phyloP scores from a whole-genome alignment of 2,797 vertebrate genomes.

The Trematomus bernacchii region DNA sequence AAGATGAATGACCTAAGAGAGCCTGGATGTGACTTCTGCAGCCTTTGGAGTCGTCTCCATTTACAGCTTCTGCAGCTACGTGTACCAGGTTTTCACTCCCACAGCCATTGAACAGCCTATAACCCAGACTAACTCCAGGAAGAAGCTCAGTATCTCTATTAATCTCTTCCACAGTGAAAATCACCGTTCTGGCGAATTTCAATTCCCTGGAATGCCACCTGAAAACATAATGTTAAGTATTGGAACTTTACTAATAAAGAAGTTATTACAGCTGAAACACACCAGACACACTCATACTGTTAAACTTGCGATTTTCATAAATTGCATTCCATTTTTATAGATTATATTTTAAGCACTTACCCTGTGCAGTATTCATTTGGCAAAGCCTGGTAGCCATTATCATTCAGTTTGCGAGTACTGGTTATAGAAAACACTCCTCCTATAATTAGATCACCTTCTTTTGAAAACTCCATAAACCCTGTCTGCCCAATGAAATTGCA shows the following conservation, averaged over 20 bases:
- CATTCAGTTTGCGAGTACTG: constrained; percentile 30
- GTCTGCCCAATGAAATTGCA: constrained; percentile 70
- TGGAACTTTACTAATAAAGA: not conserved
- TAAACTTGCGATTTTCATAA: not conserved
- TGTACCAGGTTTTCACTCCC: constrained; percentile 66
- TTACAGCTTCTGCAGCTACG: constrained; percentile 69
- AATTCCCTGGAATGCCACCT: constrained; percentile 76
- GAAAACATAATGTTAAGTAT: constrained; percentile 19
- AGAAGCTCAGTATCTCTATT: constrained; percentile 68
- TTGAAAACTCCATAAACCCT: constrained; percentile 69
- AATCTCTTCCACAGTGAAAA: constrained; percentile 79
- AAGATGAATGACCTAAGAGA: constrained; percentile 75
- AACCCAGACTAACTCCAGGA: constrained; percentile 71
- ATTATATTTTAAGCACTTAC: constrained; percentile 51
- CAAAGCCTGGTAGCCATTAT: constrained; percentile 52
- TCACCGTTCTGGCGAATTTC: constrained; percentile 74
- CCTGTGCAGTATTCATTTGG: constrained; percentile 59
- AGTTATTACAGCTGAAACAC: not conserved
- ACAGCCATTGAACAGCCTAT: constrained; percentile 73
- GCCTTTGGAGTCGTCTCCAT: constrained; percentile 21
- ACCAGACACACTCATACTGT: not conserved
- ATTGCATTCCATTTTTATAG: not conserved
- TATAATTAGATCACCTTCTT: constrained; percentile 76
- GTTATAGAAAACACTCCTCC: constrained; percentile 77
- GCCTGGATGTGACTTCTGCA: constrained; percentile 64